Evolutionary conservation across 2,113 vertebrate genomes (phyloP).

Genomic region (Panthera leo): DNA sequence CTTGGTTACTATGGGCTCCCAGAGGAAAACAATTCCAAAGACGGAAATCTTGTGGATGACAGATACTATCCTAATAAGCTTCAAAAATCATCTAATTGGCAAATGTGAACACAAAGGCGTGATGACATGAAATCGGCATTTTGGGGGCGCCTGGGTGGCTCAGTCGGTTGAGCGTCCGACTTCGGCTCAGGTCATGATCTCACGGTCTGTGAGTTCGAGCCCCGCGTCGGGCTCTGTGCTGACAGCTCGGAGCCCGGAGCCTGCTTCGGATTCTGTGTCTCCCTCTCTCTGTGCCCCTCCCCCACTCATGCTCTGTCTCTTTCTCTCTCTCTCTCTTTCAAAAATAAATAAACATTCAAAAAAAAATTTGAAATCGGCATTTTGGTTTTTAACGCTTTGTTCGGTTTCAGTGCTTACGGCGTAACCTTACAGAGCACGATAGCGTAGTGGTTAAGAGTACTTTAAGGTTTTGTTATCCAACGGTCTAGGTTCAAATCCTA

Average conservation of each 20-base stretch:
- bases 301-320: too few relatives aligned
- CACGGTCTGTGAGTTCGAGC: too few relatives aligned
- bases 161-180: too few relatives aligned
- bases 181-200: too few relatives aligned
- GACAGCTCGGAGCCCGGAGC: too few relatives aligned
- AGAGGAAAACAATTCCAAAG: not conserved
- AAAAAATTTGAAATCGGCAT: not conserved
- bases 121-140: not conserved
- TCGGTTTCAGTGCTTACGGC: not conserved
- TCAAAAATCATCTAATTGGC: not conserved
- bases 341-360: too few relatives aligned
- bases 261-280: too few relatives aligned
- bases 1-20: not conserved
- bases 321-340: too few relatives aligned
- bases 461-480: not conserved
- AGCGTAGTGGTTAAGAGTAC: not conserved
- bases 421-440: too few relatives aligned
- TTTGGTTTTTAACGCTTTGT: not conserved
- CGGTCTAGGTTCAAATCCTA: not conserved
- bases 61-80: not conserved
- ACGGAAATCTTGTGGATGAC: not conserved
- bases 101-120: not conserved
- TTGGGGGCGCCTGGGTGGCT: not conserved
- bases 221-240: too few relatives aligned
- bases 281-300: too few relatives aligned